These are phyloP conservation scores for Calameuta idolon DNA, from an alignment of 2,888 invertebrate species.

Conservation along the genomic window DNA sequence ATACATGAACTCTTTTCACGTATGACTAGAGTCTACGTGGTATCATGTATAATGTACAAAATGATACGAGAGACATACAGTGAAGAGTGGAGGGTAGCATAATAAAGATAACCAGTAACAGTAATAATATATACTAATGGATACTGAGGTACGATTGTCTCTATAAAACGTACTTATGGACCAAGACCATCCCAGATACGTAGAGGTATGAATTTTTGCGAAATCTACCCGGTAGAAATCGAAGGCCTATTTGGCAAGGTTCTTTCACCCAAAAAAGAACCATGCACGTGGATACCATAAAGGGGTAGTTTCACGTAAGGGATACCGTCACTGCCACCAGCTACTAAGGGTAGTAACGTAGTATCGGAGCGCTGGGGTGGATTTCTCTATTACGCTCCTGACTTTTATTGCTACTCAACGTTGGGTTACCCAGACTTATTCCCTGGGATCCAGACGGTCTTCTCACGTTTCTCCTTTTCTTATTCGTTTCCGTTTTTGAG, in stretches of 20 bases:
- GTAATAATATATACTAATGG: background rate
- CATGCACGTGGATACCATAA: background rate
- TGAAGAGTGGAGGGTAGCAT: background rate
- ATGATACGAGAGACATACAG: constrained; percentile 39
- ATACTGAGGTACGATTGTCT: background rate
- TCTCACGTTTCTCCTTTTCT: background rate
- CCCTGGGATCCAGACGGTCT: background rate
- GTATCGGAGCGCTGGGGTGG: constrained; percentile 28
- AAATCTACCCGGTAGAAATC: background rate
- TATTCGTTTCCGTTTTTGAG: background rate
- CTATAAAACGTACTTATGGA: background rate
- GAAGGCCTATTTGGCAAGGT: background rate
- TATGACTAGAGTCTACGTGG: constrained; percentile 36
- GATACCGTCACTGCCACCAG: background rate
- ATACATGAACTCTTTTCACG: constrained; percentile 8
- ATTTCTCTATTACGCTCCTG: constrained; percentile 35
- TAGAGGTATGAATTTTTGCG: background rate
- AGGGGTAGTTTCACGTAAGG: background rate
- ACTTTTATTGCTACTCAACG: constrained; percentile 43
- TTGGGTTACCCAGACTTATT: constrained; percentile 1
- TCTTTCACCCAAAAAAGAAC: constrained; percentile 12
- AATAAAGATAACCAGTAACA: background rate
- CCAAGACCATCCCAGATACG: background rate
- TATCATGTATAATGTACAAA: constrained; percentile 48
- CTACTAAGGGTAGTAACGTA: background rate